Percentiles rank a stretch among this genome's conserved stretches.
Conservation (phyloP, 2,888 invertebrate species). For the Epinotia bilunana region DNA sequence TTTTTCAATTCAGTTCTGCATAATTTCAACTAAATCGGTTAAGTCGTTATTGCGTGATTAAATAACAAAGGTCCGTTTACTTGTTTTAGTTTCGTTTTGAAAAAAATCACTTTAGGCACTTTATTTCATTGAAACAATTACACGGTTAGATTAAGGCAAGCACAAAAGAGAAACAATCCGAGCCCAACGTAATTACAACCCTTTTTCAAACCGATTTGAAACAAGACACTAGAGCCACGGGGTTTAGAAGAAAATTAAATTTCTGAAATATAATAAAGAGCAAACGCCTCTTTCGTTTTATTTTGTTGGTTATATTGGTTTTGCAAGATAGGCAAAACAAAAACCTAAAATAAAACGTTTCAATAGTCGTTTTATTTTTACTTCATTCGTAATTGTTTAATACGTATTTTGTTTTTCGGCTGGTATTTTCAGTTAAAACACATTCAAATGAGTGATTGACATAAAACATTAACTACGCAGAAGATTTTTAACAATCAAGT, state of each 20-base stretch:
- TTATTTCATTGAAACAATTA: slow-evolving; percentile 39
- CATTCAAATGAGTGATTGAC: too few relatives aligned
- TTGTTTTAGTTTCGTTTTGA: background rate
- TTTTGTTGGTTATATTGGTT: background rate
- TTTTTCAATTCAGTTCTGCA: too few relatives aligned
- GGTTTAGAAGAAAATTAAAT: slow-evolving; percentile 24
- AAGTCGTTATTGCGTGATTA: too few relatives aligned
- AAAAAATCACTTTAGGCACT: background rate
- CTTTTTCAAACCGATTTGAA: slow-evolving; percentile 41
- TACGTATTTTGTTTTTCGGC: background rate
- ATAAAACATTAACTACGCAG: too few relatives aligned
- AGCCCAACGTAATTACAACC: slow-evolving; percentile 34
- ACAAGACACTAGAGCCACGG: slow-evolving; percentile 27
- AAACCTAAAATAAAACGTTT: background rate
- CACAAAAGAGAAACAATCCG: slow-evolving; percentile 39
- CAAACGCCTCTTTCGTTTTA: background rate
- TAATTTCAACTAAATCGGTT: too few relatives aligned
- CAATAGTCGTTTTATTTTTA: too few relatives aligned
- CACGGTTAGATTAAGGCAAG: slow-evolving; percentile 28
- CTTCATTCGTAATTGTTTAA: background rate
- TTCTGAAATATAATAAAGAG: slow-evolving; percentile 17
- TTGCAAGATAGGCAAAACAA: background rate
- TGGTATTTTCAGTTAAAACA: too few relatives aligned
- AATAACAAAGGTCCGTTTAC: background rate
- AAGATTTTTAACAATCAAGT: too few relatives aligned